These are phyloP conservation scores for Hirtodrosophila trivittata DNA, from an alignment of 2,888 invertebrate species.

Conservation along the genomic window DNA sequence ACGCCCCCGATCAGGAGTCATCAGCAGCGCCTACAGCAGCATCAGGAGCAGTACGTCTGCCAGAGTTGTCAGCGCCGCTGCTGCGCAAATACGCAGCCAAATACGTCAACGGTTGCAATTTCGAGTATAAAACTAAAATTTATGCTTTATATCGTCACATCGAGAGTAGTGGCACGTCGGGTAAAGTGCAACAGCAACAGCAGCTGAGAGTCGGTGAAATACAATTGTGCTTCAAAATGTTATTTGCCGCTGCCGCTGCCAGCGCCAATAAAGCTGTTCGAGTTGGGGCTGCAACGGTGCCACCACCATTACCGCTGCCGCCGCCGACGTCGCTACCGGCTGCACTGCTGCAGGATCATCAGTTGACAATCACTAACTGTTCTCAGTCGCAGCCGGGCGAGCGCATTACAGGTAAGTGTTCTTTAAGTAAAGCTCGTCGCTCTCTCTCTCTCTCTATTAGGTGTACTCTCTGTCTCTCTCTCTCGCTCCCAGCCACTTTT, in stretches of 20 bases:
- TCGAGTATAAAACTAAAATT: conserved; percentile 79
- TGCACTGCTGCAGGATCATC: conserved; percentile 48
- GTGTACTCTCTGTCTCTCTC: conserved; percentile 6
- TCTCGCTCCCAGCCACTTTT: conserved; percentile 1
- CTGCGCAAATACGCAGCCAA: conserved; percentile 66
- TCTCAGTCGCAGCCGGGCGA: conserved; percentile 51
- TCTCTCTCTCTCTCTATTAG: conserved; percentile 2
- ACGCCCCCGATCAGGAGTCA: conserved; percentile 45
- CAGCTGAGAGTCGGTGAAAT: conserved; percentile 72
- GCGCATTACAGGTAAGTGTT: conserved; percentile 62
- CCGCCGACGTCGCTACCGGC: conserved; percentile 43
- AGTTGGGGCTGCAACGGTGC: conserved; percentile 40
- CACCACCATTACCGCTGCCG: conserved; percentile 38
- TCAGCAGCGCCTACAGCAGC: conserved; percentile 18
- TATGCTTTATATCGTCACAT: conserved; percentile 78
- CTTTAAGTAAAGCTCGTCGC: conserved; percentile 32
- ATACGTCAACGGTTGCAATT: conserved; percentile 73
- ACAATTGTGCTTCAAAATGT: conserved; percentile 72
- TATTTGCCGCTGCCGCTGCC: conserved; percentile 75
- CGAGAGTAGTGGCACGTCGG: conserved; percentile 75
- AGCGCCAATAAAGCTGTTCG: conserved; percentile 52
- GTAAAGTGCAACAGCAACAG: conserved; percentile 80
- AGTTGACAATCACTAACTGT: conserved; percentile 53
- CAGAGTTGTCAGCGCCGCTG: conserved; percentile 51
- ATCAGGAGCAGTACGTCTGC: conserved; percentile 46